These are phyloP conservation scores for Gorsachius magnificus DNA, from an alignment of 2,797 vertebrate species.

Conservation along the genomic window DNA sequence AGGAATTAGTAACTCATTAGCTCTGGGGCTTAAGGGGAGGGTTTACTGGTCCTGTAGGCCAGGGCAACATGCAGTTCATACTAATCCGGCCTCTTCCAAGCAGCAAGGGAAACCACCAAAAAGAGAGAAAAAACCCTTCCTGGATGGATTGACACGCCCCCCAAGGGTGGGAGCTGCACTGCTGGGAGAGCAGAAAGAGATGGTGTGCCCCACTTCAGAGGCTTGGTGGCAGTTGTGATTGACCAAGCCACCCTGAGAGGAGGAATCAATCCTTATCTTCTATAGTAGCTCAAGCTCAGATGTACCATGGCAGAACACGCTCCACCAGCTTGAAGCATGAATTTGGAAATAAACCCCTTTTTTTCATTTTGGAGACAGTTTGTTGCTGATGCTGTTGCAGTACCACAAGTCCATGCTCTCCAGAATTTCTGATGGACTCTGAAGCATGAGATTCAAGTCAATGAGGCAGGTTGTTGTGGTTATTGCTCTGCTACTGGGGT, in stretches of 20 bases:
- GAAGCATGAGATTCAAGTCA: neutral
- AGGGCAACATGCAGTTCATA: neutral
- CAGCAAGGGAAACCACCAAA: neutral
- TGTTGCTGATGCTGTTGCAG: neutral
- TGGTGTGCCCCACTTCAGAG: neutral
- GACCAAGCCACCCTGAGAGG: neutral
- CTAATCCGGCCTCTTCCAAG: neutral
- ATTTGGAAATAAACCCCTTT: neutral
- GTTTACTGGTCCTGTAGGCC: neutral
- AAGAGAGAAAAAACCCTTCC: neutral
- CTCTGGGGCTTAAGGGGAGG: neutral
- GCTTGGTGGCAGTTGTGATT: neutral
- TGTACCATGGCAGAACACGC: neutral
- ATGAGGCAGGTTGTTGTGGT: neutral
- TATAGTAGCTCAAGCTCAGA: neutral
- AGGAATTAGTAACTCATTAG: neutral
- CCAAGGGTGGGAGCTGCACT: neutral
- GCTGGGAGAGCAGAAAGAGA: neutral
- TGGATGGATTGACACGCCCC: neutral
- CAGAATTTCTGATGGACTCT: neutral
- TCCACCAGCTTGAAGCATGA: neutral
- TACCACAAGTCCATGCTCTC: neutral
- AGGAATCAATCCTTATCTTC: neutral
- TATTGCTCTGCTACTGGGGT: neutral
- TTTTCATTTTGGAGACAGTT: neutral